Conservation (phyloP, 2,797 vertebrate species). For the Lacerta bilineata region DNA sequence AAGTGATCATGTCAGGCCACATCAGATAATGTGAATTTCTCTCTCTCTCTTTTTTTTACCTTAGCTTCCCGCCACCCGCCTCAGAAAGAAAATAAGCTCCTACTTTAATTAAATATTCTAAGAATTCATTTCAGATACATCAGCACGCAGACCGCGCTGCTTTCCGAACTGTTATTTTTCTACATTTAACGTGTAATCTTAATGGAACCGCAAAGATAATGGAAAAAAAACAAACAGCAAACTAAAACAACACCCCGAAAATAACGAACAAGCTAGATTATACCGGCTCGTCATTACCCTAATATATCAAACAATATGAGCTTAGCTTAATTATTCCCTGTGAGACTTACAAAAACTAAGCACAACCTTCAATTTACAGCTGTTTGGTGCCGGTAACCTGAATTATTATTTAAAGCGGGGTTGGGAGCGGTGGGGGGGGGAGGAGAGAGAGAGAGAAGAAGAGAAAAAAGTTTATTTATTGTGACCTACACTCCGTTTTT, state of each 20-base stretch:
- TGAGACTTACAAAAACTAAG: conserved; percentile 87
- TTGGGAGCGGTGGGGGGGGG: neutral
- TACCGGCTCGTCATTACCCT: conserved; percentile 86
- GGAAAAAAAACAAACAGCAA: conserved; percentile 58
- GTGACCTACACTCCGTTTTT: conserved; percentile 86
- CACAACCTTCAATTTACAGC: conserved; percentile 90
- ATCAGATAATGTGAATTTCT: conserved; percentile 68
- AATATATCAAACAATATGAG: conserved; percentile 90
- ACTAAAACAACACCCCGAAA: conserved; percentile 52
- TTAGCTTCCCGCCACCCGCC: conserved; percentile 27
- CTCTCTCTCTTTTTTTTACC: conserved; percentile 64
- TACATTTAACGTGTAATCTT: conserved; percentile 80
- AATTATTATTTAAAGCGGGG: conserved; percentile 85
- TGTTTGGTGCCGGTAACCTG: conserved; percentile 86
- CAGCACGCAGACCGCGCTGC: conserved; percentile 79
- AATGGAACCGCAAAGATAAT: conserved; percentile 75
- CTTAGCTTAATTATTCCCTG: conserved; percentile 89
- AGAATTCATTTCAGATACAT: conserved; percentile 81
- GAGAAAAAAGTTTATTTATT: conserved; percentile 86
- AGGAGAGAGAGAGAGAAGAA: conserved; percentile 60
- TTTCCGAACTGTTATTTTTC: conserved; percentile 76
- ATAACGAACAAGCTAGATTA: conserved; percentile 83
- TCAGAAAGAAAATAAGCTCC: neutral
- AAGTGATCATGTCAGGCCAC: conserved; percentile 70
- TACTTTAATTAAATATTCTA: conserved; percentile 84